Evolutionary conservation across 30 jellyfish, hydroid and myxozoan species (phyloP), one percentile per base, ranked within the genome.

Genomic region (Rhopilema esculentum): DNA sequence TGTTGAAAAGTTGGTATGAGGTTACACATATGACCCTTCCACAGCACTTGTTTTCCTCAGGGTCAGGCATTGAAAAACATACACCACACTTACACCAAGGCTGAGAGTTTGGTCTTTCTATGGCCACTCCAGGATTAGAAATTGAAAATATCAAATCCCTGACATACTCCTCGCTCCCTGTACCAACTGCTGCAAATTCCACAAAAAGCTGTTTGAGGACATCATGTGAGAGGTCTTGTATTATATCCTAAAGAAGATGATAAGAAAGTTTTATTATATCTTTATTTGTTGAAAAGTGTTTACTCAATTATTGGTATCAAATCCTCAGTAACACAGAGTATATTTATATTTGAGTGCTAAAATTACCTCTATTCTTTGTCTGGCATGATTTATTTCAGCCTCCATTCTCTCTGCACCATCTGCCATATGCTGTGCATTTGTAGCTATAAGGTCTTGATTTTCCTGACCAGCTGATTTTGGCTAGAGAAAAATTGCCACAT

Each of bases 31-130:
- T 21, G 12, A 1, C 21, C 79, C 79, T 77, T 7, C 23, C 79
- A 40, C 88, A 77, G 23, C 88, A 77, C 29, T 49, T 77, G 26
- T 51, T 49, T 57, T 77, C 83, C 8, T 49, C 79, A 40, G 61
- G 80, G 4, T 51, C 17, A 4, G 19, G 31, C 53, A 26, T 49
- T 4, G 4, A 9, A 77, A 51, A 6, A 57, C 88, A 77, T 1
- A 49, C 49, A 16, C 82, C 81, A 57, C 88, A 51, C 15, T 49
- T 31, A 82, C 81, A 51, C 72, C 72, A 63, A 19, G n/a, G 8
- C 17, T 63, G 72, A 2, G n/a, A 63, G 17, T 17, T 63, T 24
- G 72, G 72, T 63, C 72, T 63, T 63, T 63, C 17, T 2, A 24
- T 4, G 4, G 72, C 17, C 72, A 2, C 18, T n/a, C 17, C 72